Evolutionary conservation across 2,888 invertebrate genomes (phyloP).

Genomic region (Eutolmus rufibarbis): DNA sequence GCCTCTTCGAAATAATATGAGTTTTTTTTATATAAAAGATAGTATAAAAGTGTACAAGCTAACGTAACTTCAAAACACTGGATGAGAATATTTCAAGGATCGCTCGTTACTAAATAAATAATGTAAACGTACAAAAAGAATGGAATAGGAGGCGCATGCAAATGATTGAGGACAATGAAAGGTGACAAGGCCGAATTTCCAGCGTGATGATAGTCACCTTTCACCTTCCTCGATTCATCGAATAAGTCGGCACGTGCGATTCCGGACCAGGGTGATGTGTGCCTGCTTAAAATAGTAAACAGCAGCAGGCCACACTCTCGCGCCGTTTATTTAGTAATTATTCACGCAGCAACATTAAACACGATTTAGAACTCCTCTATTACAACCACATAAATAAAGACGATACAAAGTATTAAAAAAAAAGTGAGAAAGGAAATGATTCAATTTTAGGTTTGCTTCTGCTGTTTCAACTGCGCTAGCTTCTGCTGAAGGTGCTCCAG

Average conservation of each 20-base stretch:
- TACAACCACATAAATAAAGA: slow-evolving; percentile 14
- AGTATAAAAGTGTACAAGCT: slow-evolving; percentile 44
- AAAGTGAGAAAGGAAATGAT: background rate
- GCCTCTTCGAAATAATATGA: slow-evolving; percentile 11
- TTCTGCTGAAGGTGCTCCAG: slow-evolving; percentile 62
- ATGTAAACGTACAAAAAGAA: slow-evolving; percentile 1
- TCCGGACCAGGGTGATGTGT: background rate
- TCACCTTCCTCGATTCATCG: background rate
- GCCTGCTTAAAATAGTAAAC: slow-evolving; percentile 13
- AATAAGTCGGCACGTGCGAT: background rate
- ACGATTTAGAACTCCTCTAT: background rate
- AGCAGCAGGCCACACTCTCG: background rate
- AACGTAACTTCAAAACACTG: background rate
- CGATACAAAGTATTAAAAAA: background rate
- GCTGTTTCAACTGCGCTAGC: slow-evolving; percentile 61
- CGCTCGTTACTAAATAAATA: background rate
- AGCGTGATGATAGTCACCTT: background rate
- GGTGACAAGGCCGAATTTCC: background rate
- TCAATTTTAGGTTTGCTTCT: slow-evolving; percentile 52
- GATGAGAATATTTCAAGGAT: slow-evolving; percentile 6
- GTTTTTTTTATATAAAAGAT: slow-evolving; percentile 38
- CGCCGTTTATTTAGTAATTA: background rate
- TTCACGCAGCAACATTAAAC: background rate
- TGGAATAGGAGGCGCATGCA: slow-evolving; percentile 17
- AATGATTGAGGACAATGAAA: background rate